Percentiles rank a stretch among this genome's conserved stretches.
phyloP scores from a whole-genome alignment of 2,113 vertebrate genomes.

The Amblyornis subalaris region DNA sequence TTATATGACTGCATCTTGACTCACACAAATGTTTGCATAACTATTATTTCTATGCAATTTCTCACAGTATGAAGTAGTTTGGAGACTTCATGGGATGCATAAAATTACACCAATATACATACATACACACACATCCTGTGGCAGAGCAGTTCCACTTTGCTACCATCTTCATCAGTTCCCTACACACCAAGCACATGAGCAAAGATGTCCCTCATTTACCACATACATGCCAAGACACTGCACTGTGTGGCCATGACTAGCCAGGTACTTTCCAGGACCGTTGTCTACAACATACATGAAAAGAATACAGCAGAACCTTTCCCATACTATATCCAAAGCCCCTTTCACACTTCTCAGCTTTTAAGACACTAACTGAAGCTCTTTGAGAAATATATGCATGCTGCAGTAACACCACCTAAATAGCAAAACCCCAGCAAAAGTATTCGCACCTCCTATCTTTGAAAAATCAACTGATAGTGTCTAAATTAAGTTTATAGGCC shows the following conservation, averaged over 20 bases:
- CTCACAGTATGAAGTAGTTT: background rate
- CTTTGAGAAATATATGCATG: background rate
- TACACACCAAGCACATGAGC: rapidly evolving
- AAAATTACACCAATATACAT: rapidly evolving
- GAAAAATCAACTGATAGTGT: background rate
- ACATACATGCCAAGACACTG: too few species aligned
- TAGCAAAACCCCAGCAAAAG: background rate
- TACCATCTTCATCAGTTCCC: background rate
- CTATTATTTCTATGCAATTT: background rate
- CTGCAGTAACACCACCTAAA: background rate
- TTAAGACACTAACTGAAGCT: background rate
- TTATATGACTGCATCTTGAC: background rate
- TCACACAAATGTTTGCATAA: background rate
- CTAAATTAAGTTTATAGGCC: background rate
- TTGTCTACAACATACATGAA: rapidly evolving
- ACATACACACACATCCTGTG: rapidly evolving
- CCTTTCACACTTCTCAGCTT: background rate
- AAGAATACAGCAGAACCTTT: background rate
- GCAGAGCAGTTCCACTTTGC: background rate
- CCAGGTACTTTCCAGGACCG: background rate
- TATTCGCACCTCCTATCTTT: background rate
- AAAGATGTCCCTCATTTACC: background rate
- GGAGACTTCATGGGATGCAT: background rate
- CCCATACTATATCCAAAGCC: background rate
- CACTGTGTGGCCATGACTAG: background rate